These are phyloP conservation scores for Cinara cedri DNA, from an alignment of 2,888 invertebrate genomes.

Conservation along the genomic window DNA sequence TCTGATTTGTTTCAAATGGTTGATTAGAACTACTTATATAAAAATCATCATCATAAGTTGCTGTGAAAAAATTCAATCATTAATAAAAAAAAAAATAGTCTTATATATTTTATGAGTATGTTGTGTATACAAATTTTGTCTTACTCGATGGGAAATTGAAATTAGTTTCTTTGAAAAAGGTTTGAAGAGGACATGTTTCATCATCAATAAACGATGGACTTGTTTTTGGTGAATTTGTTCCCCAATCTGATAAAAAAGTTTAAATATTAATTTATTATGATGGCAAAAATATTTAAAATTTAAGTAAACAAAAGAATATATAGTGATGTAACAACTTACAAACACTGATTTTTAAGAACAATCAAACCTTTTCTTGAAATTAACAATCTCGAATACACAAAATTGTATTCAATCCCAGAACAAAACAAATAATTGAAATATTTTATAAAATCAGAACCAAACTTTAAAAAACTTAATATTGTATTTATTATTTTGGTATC, in stretches of 20 bases:
- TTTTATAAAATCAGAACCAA: no score
- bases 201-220: conserved; percentile 49
- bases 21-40: conserved; percentile 76
- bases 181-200: conserved; percentile 29
- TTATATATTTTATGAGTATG: no score
- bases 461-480: no score
- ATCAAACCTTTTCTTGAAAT: no score
- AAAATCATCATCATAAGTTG: conserved; percentile 70
- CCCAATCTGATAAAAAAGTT: conserved; percentile 35
- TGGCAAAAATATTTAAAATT: not conserved
- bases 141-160: conserved; percentile 38
- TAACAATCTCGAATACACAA: no score
- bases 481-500: no score
- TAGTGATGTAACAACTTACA: no score
- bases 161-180: conserved; percentile 22
- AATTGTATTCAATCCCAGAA: no score
- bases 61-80: not conserved
- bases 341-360: no score
- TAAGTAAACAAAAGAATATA: no score
- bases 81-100: no score
- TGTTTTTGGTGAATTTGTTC: conserved; percentile 28
- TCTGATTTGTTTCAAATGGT: conserved; percentile 68
- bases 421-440: no score
- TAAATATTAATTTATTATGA: not conserved
- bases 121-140: not conserved